A percentile compares a stretch with the other conserved stretches of the same genome.
Conservation (phyloP, 2,888 invertebrate species). For the Cheilosia pagana region DNA sequence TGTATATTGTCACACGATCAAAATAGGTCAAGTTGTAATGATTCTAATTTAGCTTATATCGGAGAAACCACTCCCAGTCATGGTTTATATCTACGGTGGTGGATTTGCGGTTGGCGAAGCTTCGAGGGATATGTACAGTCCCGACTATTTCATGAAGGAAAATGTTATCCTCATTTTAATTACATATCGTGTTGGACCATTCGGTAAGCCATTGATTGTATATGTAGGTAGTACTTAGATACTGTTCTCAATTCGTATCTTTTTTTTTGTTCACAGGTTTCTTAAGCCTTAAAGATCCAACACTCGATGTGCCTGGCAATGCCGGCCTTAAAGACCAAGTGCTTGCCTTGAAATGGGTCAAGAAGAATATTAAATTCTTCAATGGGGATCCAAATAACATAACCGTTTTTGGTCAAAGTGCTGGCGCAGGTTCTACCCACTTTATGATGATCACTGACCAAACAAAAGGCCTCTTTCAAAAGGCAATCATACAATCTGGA, state of each 20-base stretch:
- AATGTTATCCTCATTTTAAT: conserved; percentile 84
- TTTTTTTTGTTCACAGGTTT: conserved; percentile 82
- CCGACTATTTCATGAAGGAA: conserved; percentile 84
- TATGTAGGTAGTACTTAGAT: too few relatives aligned
- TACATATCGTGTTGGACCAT: conserved; percentile 84
- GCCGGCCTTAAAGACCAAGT: conserved; percentile 85
- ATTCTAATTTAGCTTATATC: conserved; percentile 78
- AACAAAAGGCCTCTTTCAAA: conserved; percentile 83
- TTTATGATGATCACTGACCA: conserved; percentile 84
- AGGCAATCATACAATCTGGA: conserved; percentile 82
- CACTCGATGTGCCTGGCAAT: conserved; percentile 84
- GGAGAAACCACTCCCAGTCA: conserved; percentile 81
- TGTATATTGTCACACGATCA: conserved; percentile 30
- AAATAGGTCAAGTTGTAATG: too few relatives aligned
- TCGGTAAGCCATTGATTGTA: conserved; percentile 78
- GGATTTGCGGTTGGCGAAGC: conserved; percentile 83
- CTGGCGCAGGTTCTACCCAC: conserved; percentile 84
- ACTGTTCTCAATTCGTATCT: background rate
- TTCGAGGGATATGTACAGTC: conserved; percentile 81
- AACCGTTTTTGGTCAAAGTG: conserved; percentile 85
- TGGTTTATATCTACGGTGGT: conserved; percentile 85
- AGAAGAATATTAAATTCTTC: conserved; percentile 84
- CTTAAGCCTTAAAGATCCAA: conserved; percentile 83
- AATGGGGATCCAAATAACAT: conserved; percentile 85
- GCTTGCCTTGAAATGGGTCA: conserved; percentile 84